phyloP scores from a whole-genome alignment of 2,888 invertebrate species.

The Ennomos quercinarius region DNA sequence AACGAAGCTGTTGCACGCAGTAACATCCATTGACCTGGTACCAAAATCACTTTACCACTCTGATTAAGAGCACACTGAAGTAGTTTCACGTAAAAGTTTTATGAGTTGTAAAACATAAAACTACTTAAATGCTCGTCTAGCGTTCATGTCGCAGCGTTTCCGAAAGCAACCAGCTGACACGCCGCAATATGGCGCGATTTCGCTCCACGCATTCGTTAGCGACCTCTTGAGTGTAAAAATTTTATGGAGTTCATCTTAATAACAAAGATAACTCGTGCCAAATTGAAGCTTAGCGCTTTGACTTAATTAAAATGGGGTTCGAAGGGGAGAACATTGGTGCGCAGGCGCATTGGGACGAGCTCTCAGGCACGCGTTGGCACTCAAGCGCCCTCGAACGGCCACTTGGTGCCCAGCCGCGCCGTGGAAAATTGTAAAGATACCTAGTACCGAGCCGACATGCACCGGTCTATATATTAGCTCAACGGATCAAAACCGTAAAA shows the following conservation, averaged over 20 bases:
- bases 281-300: slow-evolving; percentile 68
- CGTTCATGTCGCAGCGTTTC: slow-evolving; percentile 56
- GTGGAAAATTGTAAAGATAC: slow-evolving; percentile 83
- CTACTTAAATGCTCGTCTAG: slow-evolving; percentile 60
- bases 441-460: slow-evolving; percentile 62
- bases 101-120: slow-evolving; percentile 68
- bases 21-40: slow-evolving; percentile 11
- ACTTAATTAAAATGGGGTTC: slow-evolving; percentile 78
- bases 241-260: slow-evolving; percentile 37
- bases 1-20: slow-evolving; percentile 20
- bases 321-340: slow-evolving; percentile 53
- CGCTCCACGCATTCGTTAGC: slow-evolving; percentile 42
- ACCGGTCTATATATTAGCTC: slow-evolving; percentile 82
- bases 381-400: slow-evolving; percentile 75
- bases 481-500: slow-evolving; percentile 84
- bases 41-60: slow-evolving; percentile 33
- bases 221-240: slow-evolving; percentile 17
- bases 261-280: slow-evolving; percentile 58
- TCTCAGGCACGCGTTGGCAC: slow-evolving; percentile 82
- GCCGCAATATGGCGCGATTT: slow-evolving; percentile 63
- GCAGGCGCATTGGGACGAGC: slow-evolving; percentile 71
- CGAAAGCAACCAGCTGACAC: slow-evolving; percentile 58
- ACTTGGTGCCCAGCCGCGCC: slow-evolving; percentile 77
- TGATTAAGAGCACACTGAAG: slow-evolving; percentile 48
- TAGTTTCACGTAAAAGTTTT: slow-evolving; percentile 61